These are phyloP conservation scores for Leptopilina myrica DNA, from an alignment of 2,888 invertebrate species.

Conservation along the genomic window DNA sequence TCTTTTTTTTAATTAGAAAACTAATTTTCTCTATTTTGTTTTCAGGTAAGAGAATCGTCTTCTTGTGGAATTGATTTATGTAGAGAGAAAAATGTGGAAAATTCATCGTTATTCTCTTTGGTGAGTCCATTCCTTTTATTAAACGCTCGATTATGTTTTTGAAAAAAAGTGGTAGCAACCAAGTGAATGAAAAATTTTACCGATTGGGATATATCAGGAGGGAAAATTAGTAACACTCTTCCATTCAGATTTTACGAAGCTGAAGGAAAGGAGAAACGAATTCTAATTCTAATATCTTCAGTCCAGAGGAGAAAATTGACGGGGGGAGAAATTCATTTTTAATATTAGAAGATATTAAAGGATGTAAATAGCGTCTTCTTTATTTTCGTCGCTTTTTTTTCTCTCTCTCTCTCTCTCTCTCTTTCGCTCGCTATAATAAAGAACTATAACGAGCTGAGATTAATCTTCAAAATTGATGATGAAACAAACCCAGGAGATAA, in stretches of 20 bases:
- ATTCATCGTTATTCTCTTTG: neutral
- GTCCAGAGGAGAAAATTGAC: too few relatives aligned
- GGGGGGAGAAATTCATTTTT: too few relatives aligned
- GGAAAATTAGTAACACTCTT: too few relatives aligned
- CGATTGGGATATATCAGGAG: too few relatives aligned
- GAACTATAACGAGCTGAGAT: constrained; percentile 35
- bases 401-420: neutral
- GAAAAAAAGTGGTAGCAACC: neutral
- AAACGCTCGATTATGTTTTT: neutral
- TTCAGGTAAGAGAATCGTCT: constrained; percentile 17
- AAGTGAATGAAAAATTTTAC: neutral
- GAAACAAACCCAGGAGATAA: constrained; percentile 33
- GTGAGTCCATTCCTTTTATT: constrained; percentile 24
- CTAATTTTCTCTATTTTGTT: neutral
- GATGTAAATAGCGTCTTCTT: too few relatives aligned
- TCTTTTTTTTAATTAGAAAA: too few relatives aligned
- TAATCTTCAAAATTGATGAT: constrained; percentile 36
- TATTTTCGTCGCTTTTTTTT: neutral
- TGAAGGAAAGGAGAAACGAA: too few relatives aligned
- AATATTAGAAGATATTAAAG: too few relatives aligned
- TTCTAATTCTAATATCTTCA: too few relatives aligned
- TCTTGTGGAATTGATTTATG: too few relatives aligned
- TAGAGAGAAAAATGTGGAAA: neutral
- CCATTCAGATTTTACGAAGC: too few relatives aligned
- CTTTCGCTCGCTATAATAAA: too few relatives aligned